phyloP scores from a whole-genome alignment of 2,797 vertebrate species.

The Scomberomorus guttatus region DNA sequence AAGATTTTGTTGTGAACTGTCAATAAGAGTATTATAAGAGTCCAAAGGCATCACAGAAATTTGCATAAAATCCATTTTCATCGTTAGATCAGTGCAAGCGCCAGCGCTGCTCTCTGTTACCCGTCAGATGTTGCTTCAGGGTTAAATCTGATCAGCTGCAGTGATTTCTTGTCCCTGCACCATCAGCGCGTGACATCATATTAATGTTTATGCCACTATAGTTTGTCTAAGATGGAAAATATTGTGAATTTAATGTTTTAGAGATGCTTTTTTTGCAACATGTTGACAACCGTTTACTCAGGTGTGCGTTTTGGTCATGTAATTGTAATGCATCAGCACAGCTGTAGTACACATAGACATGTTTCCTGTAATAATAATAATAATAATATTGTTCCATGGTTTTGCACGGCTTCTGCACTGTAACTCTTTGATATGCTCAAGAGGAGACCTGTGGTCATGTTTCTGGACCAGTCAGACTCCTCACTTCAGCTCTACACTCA shows the following conservation, averaged over 20 bases:
- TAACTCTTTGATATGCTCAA: background rate
- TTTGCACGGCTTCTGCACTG: background rate
- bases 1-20: constrained; percentile 33
- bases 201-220: background rate
- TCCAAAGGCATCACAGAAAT: background rate
- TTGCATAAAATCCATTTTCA: constrained; percentile 30
- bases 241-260: constrained; percentile 5
- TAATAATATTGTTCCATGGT: background rate
- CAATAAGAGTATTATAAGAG: background rate
- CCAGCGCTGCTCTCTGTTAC: constrained; percentile 23
- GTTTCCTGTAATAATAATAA: constrained; percentile 9
- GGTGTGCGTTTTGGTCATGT: background rate
- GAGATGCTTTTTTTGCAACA: background rate
- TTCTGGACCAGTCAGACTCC: constrained; percentile 12
- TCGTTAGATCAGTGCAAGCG: constrained; percentile 14
- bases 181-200: constrained; percentile 19
- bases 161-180: constrained; percentile 32
- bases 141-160: constrained; percentile 29
- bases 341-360: background rate
- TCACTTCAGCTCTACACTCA: constrained; percentile 22
- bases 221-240: background rate
- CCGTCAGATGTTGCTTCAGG: constrained; percentile 14
- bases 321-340: background rate
- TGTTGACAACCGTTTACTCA: background rate
- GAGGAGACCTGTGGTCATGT: background rate